A percentile compares a stretch with the other conserved stretches of the same genome.
Conservation (phyloP, 2,888 invertebrate genomes). For the Tetropium fuscum region DNA sequence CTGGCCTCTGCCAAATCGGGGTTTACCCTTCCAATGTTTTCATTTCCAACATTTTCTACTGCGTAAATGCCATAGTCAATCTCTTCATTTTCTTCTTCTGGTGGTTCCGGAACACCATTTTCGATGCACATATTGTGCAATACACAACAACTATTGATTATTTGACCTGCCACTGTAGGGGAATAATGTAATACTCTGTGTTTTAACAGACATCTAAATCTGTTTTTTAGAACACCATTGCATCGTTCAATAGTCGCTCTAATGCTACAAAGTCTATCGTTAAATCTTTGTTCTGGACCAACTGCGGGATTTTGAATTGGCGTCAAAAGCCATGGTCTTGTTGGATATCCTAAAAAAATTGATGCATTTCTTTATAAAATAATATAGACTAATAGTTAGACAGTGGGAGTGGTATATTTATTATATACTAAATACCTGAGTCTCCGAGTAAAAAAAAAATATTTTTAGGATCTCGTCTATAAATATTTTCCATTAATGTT, state of each 20-base stretch:
- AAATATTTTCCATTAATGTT: too few species aligned
- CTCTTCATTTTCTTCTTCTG: neutral
- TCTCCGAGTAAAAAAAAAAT: too few species aligned
- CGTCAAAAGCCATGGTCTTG: too few species aligned
- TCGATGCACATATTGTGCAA: conserved; percentile 27
- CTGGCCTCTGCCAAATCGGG: neutral
- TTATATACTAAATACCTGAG: too few species aligned
- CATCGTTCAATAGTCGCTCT: conserved; percentile 28
- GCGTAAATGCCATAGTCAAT: neutral
- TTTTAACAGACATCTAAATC: conserved; percentile 29
- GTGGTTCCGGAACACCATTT: conserved; percentile 18
- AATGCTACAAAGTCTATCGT: too few species aligned
- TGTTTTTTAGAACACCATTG: conserved; percentile 28
- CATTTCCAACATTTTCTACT: neutral
- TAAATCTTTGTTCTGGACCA: too few species aligned
- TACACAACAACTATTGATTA: conserved; percentile 30
- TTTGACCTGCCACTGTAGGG: conserved; percentile 18
- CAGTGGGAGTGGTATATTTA: too few species aligned
- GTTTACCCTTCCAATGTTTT: neutral
- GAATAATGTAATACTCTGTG: conserved; percentile 31
- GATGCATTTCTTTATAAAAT: too few species aligned
- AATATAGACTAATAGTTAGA: too few species aligned
- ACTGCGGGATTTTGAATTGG: too few species aligned
- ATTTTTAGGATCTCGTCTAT: too few species aligned
- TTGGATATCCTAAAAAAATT: too few species aligned